Base-by-base conservation (phyloP, 1,140 invertebrate species). In the Potamilus streckersoni region DNA sequence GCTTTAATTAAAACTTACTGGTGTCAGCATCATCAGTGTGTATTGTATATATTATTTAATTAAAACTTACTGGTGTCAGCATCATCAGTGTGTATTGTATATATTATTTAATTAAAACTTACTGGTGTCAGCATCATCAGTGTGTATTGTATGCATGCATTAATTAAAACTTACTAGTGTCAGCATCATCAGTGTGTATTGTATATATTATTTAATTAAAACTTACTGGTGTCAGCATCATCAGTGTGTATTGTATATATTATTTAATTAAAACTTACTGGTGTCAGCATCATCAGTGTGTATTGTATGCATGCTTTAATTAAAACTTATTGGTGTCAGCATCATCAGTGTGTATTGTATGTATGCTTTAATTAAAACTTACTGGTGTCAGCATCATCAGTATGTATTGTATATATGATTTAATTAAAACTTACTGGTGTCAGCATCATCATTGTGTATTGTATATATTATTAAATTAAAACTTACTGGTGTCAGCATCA, bases 111-210 rank as follows among this genome's bases (percentile, higher is more conserved):
- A 49, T 6, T 49, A 49, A 49, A 49, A 49, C 78, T 81, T 31
- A 2, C 27, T 31, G 27, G 27, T 31, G 27, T 31, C 27, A 31
- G 2, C 23, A 23, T 23, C 23, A 23, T 1, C 23, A 23, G 23
- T 23, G 23, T 23, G 23, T 23, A 23, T 23, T 23, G 23, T 23
- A 23, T 23, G 23, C 23, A 23, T 23, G 23, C 23, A 1, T 23
- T 23, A 23, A 23, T 23, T 23, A 23, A 23, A 23, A 23, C 23
- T 23, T 85, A 89, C 89, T 76, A 85, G 69, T 1, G 92, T 88
- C n/a, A 98, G 87, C 86, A 94, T 93, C 49, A 96, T 83, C 16
- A 98, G 85, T 0, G 95, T n/a, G n/a, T n/a, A n/a, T 6, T 49
- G 38, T 49, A 49, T 49, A 8, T 11, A 11, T 49, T 0, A 0